Conservation (phyloP, 2,888 invertebrate species). For the Myathropa florea region DNA sequence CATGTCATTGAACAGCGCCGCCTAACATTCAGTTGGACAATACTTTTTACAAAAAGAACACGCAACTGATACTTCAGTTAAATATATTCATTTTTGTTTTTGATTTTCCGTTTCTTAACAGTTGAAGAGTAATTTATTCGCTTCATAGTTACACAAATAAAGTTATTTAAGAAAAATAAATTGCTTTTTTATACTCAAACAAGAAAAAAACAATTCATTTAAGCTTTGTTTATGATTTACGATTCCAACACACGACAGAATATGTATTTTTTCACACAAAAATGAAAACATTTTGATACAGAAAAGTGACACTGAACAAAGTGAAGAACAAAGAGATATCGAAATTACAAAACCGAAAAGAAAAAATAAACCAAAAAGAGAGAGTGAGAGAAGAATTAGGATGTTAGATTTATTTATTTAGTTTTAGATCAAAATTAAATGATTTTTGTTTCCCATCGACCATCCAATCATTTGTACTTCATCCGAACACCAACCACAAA, state of each 20-base stretch:
- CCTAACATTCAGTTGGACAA: slow-evolving; percentile 39
- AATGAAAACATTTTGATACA: slow-evolving; percentile 72
- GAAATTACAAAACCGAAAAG: slow-evolving; percentile 18
- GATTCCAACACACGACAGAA: background rate
- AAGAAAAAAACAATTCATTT: background rate
- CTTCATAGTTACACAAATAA: slow-evolving; percentile 50
- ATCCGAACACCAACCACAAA: slow-evolving; percentile 32
- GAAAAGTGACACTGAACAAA: slow-evolving; percentile 72
- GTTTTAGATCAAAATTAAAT: slow-evolving; percentile 24
- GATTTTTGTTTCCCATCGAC: slow-evolving; percentile 23
- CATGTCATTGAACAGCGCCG: slow-evolving; percentile 20
- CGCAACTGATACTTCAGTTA: slow-evolving; percentile 34
- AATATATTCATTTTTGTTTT: slow-evolving; percentile 10
- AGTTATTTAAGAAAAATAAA: background rate
- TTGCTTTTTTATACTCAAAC: slow-evolving; percentile 23
- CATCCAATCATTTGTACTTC: slow-evolving; percentile 36
- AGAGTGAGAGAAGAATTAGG: slow-evolving; percentile 75
- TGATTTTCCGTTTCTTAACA: slow-evolving; percentile 20
- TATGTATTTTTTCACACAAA: background rate
- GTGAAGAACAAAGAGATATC: slow-evolving; percentile 24
- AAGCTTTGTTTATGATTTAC: slow-evolving; percentile 32
- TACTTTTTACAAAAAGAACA: slow-evolving; percentile 36
- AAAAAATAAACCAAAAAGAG: slow-evolving; percentile 62
- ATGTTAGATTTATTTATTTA: slow-evolving; percentile 46
- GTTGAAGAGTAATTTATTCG: slow-evolving; percentile 39